Percentiles rank a stretch among this genome's conserved stretches.
These are phyloP conservation scores for Noctuana brunneofusca DNA, from an alignment of 2,888 invertebrate species.

Conservation along the genomic window DNA sequence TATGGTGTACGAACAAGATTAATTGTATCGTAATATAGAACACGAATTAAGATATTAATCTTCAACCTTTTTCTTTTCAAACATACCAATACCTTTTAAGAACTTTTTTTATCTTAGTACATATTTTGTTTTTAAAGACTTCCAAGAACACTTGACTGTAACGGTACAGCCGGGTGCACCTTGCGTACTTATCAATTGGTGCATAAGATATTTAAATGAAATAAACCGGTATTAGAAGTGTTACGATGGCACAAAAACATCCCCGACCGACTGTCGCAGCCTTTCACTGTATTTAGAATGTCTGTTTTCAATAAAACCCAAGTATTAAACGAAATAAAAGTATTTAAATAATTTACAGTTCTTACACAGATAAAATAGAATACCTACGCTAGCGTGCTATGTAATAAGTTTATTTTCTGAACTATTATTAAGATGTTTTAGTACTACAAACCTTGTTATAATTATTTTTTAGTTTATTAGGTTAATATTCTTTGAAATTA, in stretches of 20 bases:
- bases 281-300: constrained; percentile 23
- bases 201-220: constrained; percentile 33
- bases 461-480: no score
- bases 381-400: no score
- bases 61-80: no score
- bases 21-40: no score
- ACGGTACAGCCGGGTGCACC: constrained; percentile 32
- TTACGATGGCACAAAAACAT: constrained; percentile 36
- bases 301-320: constrained; percentile 4
- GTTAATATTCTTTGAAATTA: no score
- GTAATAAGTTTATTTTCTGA: no score
- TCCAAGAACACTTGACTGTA: constrained; percentile 7
- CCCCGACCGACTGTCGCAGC: constrained; percentile 9
- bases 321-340: background rate
- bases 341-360: background rate
- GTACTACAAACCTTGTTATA: no score
- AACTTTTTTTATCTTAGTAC: background rate
- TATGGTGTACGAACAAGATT: no score
- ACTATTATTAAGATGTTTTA: no score
- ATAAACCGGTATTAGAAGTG: constrained; percentile 40
- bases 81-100: no score
- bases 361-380: background rate
- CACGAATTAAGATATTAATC: no score
- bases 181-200: constrained; percentile 36
- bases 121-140: background rate